Evolutionary conservation across 1,140 invertebrate genomes (phyloP), one percentile per base, ranked within the genome.

Genomic region (Aphaenogaster floridana): DNA sequence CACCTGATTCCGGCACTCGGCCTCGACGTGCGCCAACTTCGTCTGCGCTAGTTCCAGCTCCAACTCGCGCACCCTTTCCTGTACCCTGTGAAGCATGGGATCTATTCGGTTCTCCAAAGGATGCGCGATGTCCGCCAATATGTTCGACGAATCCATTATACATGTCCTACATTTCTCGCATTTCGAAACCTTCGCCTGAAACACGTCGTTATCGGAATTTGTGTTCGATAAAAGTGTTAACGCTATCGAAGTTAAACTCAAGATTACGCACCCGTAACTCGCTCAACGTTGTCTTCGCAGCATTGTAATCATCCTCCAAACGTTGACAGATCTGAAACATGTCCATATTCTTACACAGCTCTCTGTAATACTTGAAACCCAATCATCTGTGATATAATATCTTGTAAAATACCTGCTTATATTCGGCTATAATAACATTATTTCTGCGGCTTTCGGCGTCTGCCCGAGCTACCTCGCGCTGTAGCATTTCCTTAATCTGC

Each of bases 31-130:
- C 0, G 98, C 99, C 87, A 99, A 96, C 94, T 99, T 99, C 0
- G 99, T 99, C 94, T 99, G 98, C 4, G 99, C 99, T 80, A 99
- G 95, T 93, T 99, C 99, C 69, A 99, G 95, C 94, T 99, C 99
- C 36, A 99, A 95, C 94, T 99, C 98, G 13, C 98, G 96, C 77
- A 99, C 97, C 88, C 98, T 96, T 90, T 98, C 97, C 81, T 96
- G 95, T 6, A 96, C 95, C 59, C 96, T 93, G 36, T 92, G 93
- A 15, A 95, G 88, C 79, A 95, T 93, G 6, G 95, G 94, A 88
- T 95, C 94, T 50, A 94, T 86, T 45, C 94, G 90, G 84, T 91
- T 95, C 89, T 91, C 94, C 57, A 92, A 81, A 28, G 90, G 92
- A 68, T 93, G 91, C 0, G 94, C 89, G 13, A 93, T 91, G 17